Percentiles rank a stretch among this genome's conserved stretches.
Conservation (phyloP, 2,888 invertebrate genomes). For the Tillus elongatus region DNA sequence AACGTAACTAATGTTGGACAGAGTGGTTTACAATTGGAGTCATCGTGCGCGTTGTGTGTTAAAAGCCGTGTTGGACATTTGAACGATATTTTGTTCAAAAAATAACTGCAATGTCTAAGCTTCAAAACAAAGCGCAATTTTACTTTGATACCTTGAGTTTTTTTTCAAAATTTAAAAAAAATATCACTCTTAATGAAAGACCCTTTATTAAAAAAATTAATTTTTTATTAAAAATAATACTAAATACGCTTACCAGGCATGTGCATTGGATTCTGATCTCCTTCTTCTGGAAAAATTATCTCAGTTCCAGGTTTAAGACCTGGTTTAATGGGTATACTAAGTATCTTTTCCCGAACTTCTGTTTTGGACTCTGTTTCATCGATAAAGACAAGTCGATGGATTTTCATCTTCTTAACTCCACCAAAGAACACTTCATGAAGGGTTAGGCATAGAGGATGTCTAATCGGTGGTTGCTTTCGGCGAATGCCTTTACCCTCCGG, state of each 20-base stretch:
- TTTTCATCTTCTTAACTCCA: slow-evolving; percentile 75
- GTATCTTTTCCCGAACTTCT: slow-evolving; percentile 60
- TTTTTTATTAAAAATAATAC: background rate
- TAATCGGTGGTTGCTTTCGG: slow-evolving; percentile 49
- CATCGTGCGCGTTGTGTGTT: too few species aligned
- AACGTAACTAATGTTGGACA: too few species aligned
- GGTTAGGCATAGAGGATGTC: slow-evolving; percentile 49
- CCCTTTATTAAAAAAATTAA: too few species aligned
- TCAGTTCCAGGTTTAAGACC: slow-evolving; percentile 66
- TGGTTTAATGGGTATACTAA: slow-evolving; percentile 64
- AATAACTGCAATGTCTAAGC: too few species aligned
- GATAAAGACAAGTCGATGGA: slow-evolving; percentile 59
- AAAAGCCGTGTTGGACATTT: too few species aligned
- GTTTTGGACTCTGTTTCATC: slow-evolving; percentile 54
- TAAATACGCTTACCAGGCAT: slow-evolving; percentile 46
- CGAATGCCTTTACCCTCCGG: slow-evolving; percentile 53
- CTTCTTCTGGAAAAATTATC: slow-evolving; percentile 66
- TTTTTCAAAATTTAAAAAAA: too few species aligned
- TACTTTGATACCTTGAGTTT: too few species aligned
- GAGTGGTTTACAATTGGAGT: too few species aligned
- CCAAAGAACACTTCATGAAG: slow-evolving; percentile 61
- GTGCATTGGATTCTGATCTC: slow-evolving; percentile 66
- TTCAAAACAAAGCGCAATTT: too few species aligned
- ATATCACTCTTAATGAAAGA: too few species aligned
- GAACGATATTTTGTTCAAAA: too few species aligned